Percentiles rank a stretch among this genome's conserved stretches.
phyloP scores from a whole-genome alignment of 1,140 invertebrate species.

The Maniola jurtina region DNA sequence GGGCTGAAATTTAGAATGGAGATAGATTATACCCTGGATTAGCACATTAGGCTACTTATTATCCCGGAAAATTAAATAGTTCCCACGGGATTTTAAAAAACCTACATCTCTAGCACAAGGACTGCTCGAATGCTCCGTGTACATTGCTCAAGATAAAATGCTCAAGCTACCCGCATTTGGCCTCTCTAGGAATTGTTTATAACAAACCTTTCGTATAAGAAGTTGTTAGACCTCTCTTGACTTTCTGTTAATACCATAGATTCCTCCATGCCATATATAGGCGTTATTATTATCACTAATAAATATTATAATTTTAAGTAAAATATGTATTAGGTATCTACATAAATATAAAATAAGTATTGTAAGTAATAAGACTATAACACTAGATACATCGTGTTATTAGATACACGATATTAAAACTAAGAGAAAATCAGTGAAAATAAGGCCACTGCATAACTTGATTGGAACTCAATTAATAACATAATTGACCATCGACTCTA shows the following conservation, averaged over 20 bases:
- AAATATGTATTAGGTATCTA: no score
- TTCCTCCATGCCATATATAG: neutral
- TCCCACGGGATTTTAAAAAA: no score
- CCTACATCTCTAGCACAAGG: no score
- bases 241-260: neutral
- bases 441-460: slow-evolving; percentile 2
- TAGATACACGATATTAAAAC: neutral
- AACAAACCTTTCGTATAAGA: slow-evolving; percentile 3
- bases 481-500: neutral
- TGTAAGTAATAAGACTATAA: slow-evolving; percentile 4
- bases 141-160: no score
- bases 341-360: neutral
- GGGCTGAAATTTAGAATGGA: no score
- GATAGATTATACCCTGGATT: no score
- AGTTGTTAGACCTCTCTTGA: neutral
- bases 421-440: slow-evolving; percentile 12
- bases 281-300: no score
- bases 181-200: neutral
- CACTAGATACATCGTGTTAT: neutral
- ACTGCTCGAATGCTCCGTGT: no score
- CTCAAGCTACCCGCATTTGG: no score
- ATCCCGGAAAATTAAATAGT: no score
- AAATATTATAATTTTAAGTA: no score
- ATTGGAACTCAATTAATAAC: neutral
- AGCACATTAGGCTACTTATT: no score